A percentile compares a stretch with the other conserved stretches of the same genome.
Evolutionary conservation across 1,140 invertebrate species (phyloP).

Genomic region (Drosophila rhopaloa): DNA sequence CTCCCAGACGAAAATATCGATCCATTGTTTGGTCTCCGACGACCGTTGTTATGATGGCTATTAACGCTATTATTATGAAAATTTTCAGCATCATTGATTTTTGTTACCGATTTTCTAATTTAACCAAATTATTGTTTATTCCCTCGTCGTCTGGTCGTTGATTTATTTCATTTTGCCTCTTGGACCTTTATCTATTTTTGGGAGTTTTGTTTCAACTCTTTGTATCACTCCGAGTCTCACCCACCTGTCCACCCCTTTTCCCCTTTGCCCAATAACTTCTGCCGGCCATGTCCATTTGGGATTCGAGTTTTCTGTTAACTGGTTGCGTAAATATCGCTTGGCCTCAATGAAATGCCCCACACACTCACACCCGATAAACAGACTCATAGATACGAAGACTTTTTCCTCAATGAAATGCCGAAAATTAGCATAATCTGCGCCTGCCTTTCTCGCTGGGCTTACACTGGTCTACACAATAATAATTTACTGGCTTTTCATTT

Average conservation of each 20-base stretch:
- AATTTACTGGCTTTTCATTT: not conserved
- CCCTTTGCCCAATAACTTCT: slow-evolving; percentile 1
- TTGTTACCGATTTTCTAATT: slow-evolving; percentile 82
- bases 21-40: slow-evolving; percentile 50
- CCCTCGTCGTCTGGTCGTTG: slow-evolving; percentile 43
- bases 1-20: slow-evolving; percentile 31
- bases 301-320: slow-evolving; percentile 66
- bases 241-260: not conserved
- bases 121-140: slow-evolving; percentile 77
- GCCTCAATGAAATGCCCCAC: slow-evolving; percentile 69
- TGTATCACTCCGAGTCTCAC: slow-evolving; percentile 8
- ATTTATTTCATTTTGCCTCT: slow-evolving; percentile 51
- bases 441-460: slow-evolving; percentile 41
- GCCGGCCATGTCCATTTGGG: slow-evolving; percentile 12
- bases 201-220: slow-evolving; percentile 47
- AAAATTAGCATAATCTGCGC: slow-evolving; percentile 72
- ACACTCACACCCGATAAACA: slow-evolving; percentile 26
- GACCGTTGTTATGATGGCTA: slow-evolving; percentile 71
- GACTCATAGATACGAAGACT: slow-evolving; percentile 36
- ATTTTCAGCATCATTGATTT: slow-evolving; percentile 83
- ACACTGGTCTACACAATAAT: slow-evolving; percentile 16
- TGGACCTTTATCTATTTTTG: slow-evolving; percentile 26
- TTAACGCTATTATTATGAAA: slow-evolving; percentile 82
- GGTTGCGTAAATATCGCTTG: slow-evolving; percentile 70
- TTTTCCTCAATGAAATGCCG: slow-evolving; percentile 79